phyloP scores from a whole-genome alignment of 1,140 invertebrate genomes.

The Dufourea novaeangliae region DNA sequence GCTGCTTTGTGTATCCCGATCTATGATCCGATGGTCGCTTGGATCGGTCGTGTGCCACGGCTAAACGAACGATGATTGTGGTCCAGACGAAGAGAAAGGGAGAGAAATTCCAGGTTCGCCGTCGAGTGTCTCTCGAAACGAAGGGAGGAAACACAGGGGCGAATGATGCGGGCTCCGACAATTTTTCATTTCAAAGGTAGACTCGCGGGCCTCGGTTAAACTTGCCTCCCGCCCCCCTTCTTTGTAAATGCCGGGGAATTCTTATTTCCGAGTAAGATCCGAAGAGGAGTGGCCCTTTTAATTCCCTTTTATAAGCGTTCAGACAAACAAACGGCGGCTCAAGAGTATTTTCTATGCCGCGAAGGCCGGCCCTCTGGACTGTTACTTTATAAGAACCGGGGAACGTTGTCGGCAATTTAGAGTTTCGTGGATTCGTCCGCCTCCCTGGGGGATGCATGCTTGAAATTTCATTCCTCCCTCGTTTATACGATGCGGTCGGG shows the following conservation, averaged over 20 bases:
- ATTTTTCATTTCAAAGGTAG: conserved; percentile 39
- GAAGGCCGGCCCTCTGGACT: conserved; percentile 34
- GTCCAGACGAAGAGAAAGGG: not conserved
- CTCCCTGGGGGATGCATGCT: not conserved
- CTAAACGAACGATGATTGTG: conserved; percentile 17
- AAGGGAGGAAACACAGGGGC: not conserved
- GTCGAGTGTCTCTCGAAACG: conserved; percentile 17
- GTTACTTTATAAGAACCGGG: conserved; percentile 49
- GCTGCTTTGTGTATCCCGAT: conserved; percentile 14
- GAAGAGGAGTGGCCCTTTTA: conserved; percentile 39
- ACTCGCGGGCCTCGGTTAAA: conserved; percentile 12
- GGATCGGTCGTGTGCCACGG: conserved; percentile 24
- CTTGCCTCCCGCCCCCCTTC: conserved; percentile 25
- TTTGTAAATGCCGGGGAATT: conserved; percentile 54
- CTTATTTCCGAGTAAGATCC: conserved; percentile 52
- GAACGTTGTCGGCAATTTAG: conserved; percentile 25
- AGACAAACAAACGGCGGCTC: conserved; percentile 58
- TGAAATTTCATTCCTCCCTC: not conserved
- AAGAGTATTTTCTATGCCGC: conserved; percentile 53
- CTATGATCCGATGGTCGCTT: conserved; percentile 6
- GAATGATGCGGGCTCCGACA: conserved; percentile 1
- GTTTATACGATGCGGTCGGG: not conserved
- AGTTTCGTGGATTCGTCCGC: not conserved
- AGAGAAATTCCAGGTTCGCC: not conserved
- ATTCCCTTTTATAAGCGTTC: conserved; percentile 60